Evolutionary conservation across 2,797 vertebrate species (phyloP), one percentile per base, ranked within the genome.

Genomic region (Denticeps clupeoides): DNA sequence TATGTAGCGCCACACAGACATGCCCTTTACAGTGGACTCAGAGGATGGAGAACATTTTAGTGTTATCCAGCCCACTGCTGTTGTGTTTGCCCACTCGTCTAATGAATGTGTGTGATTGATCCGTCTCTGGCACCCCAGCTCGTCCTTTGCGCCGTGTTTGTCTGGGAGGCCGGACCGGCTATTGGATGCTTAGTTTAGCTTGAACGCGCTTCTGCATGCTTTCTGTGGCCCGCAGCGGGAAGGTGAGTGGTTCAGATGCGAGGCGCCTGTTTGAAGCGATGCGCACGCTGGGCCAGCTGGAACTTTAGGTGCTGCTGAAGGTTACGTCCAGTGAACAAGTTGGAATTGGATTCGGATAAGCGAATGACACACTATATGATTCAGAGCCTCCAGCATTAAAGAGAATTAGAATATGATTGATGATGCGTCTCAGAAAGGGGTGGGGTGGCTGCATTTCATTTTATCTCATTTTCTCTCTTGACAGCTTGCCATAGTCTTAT

Each of bases 61-160:
- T n/a, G n/a, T n/a, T n/a, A n/a, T n/a, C n/a, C n/a, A n/a, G n/a
- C n/a, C n/a, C n/a, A n/a, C n/a, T n/a, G n/a, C n/a, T n/a, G n/a
- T 37, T 24, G 41, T 15, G 10, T 18, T 19, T 22, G n/a, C 16
- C 21, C 49, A 54, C 60, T 45, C 53, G 57, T 63, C 65, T 65
- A 63, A 67, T 59, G 58, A 63, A 47, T 26, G 47, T 38, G 50
- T 41, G 55, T 38, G 58, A 67, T 45, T 61, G 64, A 65, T 62
- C 58, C 60, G 58, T 33, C 65, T 59, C 64, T 51, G 49, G 49
- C 54, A 60, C 18, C 52, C 32, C 22, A 8, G 22, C 46, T 35
- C 31, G 7, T 47, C 22, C 31, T 53, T 42, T 41, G 41, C 13
- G 40, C 49, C 24, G 8, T 8, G 29, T 47, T 49, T 45, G 49